phyloP scores from a whole-genome alignment of 1,140 invertebrate species.

The Caenorhabditis latens region DNA sequence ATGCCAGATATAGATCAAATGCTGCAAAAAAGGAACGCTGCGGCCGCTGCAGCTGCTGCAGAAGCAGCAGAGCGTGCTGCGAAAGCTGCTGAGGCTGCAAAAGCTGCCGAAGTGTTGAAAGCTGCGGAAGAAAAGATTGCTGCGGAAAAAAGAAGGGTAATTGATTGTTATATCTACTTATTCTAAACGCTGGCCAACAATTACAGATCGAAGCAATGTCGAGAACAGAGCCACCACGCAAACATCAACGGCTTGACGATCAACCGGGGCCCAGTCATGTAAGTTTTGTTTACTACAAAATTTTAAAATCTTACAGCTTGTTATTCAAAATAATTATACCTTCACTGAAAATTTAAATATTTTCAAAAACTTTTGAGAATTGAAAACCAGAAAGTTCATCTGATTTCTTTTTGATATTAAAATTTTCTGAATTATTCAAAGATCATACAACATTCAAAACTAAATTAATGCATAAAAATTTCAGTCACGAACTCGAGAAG shows the following conservation, averaged over 20 bases:
- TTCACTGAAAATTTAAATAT: too few relatives aligned
- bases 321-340: background rate
- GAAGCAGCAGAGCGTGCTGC: background rate
- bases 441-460: too few relatives aligned
- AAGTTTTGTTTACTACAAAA: background rate
- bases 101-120: background rate
- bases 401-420: too few relatives aligned
- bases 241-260: background rate
- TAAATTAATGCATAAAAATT: too few relatives aligned
- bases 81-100: background rate
- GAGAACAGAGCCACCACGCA: background rate
- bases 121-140: background rate
- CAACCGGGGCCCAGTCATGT: background rate
- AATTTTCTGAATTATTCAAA: too few relatives aligned
- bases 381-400: too few relatives aligned
- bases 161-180: background rate
- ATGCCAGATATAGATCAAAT: constrained; percentile 36
- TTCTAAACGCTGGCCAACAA: background rate
- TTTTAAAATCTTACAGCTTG: too few relatives aligned
- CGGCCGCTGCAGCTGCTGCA: background rate
- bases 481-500: too few relatives aligned
- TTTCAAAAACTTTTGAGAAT: too few relatives aligned
- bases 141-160: background rate
- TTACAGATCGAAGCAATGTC: background rate
- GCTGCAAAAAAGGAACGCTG: background rate